Evolutionary conservation across 2,113 vertebrate species (phyloP).

Genomic region (Pangasianodon gigas): DNA sequence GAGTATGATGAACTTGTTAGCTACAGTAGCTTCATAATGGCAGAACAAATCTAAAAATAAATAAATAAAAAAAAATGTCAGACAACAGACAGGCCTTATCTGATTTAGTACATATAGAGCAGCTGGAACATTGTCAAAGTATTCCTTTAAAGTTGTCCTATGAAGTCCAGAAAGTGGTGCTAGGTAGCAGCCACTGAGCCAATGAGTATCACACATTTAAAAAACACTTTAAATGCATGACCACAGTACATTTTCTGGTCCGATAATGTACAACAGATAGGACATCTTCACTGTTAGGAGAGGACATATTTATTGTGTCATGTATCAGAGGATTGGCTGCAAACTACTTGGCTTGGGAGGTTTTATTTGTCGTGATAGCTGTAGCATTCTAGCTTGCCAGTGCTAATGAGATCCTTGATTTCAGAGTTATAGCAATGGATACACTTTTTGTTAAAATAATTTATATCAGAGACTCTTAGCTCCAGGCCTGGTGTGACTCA

Average conservation of each 20-base stretch:
- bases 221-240: neutral
- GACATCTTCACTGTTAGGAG: neutral
- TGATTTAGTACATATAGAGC: neutral
- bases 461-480: neutral
- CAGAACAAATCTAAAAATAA: neutral
- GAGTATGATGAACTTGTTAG: neutral
- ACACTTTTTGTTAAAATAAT: neutral
- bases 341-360: neutral
- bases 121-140: neutral
- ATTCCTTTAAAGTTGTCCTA: neutral
- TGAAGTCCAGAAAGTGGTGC: neutral
- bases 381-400: neutral
- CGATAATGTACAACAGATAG: neutral
- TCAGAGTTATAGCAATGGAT: neutral
- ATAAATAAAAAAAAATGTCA: neutral
- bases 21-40: neutral
- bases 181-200: neutral
- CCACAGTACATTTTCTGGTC: neutral
- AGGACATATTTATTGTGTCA: neutral
- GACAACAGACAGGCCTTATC: neutral
- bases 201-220: neutral
- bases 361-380: neutral
- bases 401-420: neutral
- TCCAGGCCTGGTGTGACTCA: neutral
- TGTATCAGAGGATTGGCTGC: neutral